Base-by-base conservation (phyloP, 2,888 invertebrate species). In the Drosophila ustulata region DNA sequence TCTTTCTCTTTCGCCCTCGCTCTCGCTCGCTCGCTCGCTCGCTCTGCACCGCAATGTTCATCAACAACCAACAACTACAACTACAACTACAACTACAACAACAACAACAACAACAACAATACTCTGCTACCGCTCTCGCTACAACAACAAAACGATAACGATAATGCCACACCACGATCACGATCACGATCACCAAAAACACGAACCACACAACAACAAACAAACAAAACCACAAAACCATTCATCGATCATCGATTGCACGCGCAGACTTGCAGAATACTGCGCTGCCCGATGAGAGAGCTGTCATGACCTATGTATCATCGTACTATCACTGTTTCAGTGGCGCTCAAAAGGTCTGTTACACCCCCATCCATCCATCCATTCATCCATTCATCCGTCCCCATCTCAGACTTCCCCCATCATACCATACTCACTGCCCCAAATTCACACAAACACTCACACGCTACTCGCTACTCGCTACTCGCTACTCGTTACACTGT, bases 251-350 rank as follows among this genome's bases (percentile, higher is more conserved):
- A 58, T 37, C 56, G 18, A 65, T 39, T 68, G 73, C 74, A 77
- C 78, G 90, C 89, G 91, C 91, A 92, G 92, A 92, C 90, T 89
- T 92, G 88, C 92, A 98, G 94, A 98, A 97, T 94, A 98, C 98
- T 91, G 98, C 98, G 93, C 97, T 98, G 96, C 99, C 99, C 91
- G 99, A 99, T 94, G 99, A 99, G 95, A 95, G 99, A 92, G 99
- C 99, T 89, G 98, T 99, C 93, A 99, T 99, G 99, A 99, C 99
- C 91, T 99, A 99, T 94, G 99, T 99, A 90, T 99, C 99, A 76
- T 98, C 99, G 89, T 99, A 99, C 95, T 99, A 99, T 95, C 99
- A 99, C 95, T 98, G 98, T 94, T 99, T 99, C 96, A 98, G 98
- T 93, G 99, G 99, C 93, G 98, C 98, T 91, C 98, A 99, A 95